Evolutionary conservation across 2,888 invertebrate genomes (phyloP), one percentile per base, ranked within the genome.

Genomic region (Melikaiella ostensackeni): DNA sequence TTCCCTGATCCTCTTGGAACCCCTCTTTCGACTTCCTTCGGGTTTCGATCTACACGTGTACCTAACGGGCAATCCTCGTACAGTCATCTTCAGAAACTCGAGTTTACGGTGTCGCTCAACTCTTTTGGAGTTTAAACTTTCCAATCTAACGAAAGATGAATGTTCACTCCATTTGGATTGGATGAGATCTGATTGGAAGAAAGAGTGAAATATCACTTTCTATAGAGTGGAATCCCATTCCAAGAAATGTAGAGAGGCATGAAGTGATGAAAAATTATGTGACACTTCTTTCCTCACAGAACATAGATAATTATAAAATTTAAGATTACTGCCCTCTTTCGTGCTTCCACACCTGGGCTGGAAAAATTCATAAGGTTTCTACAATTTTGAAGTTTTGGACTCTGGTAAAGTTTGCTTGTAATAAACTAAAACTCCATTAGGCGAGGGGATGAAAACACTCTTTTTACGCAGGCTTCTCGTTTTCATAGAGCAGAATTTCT

Each of bases 1-100:
- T 66, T 27, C 66, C 66, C 66, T 66, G 66, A 66, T 66, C 42
- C 66, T 46, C 66, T 66, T 42, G 16, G 24, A 66, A 46, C 66
- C 66, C 66, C 66, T 66, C 46, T 66, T 66, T 66, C 66, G 24
- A 27, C 42, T 66, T 66, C 66, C 66, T 46, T 66, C 66, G 66
- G 46, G 66, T 19, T 66, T 46, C 66, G 66, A 66, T 46, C 66
- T 66, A 46, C 66, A 66, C 66, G 66, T 66, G 66, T 66, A 38
- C 66, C 66, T 27, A 46, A 66, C 66, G 27, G 46, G 27, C 66
- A 42, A 24, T 66, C 19, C 21, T 63, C 27, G 66, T 66, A 66
- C 66, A 66, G 66, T 66, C 66, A 66, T 46, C 66, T 42, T 46
- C 66, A 66, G 27, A 66, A 66, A 35, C 38, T n/a, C n/a, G n/a